These are phyloP conservation scores for Tenualosa thibaudeaui DNA, from an alignment of 2,797 vertebrate genomes.

Conservation along the genomic window DNA sequence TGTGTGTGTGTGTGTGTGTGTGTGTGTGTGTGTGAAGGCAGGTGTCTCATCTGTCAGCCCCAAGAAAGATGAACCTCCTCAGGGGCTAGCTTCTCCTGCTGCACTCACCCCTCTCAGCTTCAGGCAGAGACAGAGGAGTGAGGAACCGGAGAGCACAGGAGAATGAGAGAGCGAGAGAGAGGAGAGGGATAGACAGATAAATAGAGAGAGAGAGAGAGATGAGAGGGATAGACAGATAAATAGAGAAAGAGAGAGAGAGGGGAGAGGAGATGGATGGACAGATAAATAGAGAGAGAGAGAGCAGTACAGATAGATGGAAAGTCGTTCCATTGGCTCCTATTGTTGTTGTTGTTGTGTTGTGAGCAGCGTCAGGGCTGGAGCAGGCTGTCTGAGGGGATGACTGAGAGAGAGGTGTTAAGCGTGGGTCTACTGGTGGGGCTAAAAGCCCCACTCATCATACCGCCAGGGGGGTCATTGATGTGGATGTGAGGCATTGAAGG, in stretches of 20 bases:
- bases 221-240: neutral
- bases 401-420: conserved; percentile 24
- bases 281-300: neutral
- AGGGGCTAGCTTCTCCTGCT: neutral
- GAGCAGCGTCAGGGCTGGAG: conserved; percentile 36
- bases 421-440: conserved; percentile 23
- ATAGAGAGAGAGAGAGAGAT: neutral
- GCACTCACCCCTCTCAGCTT: neutral
- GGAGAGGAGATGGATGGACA: neutral
- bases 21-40: conserved; percentile 22
- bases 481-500: neutral
- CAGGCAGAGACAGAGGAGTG: neutral
- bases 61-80: neutral
- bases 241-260: neutral
- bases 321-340: too few species aligned
- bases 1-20: neutral
- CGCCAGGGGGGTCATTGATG: neutral
- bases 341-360: conserved; percentile 13
- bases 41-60: neutral
- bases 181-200: neutral
- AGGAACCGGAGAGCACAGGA: neutral
- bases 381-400: conserved; percentile 8
- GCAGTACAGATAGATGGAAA: neutral
- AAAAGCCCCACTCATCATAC: conserved; percentile 14
- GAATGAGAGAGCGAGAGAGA: neutral